Base-by-base conservation (phyloP, 2,113 vertebrate species). In the Tapirus terrestris region DNA sequence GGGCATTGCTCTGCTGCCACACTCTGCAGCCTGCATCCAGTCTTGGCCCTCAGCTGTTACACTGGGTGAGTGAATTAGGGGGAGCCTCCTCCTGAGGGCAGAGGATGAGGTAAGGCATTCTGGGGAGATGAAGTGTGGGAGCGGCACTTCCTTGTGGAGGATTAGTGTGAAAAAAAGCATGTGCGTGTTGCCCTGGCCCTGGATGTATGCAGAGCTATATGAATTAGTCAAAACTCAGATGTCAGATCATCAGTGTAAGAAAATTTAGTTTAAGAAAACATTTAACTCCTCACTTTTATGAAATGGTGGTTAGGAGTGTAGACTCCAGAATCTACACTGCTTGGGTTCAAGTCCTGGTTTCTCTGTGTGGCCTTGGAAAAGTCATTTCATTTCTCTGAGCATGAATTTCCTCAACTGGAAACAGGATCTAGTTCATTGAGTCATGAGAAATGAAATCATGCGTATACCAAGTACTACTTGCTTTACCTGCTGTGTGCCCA, bases 171-270 rank as follows among this genome's bases (percentile, higher is more conserved):
- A 39, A 53, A 73, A 39, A 25, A 2, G 4, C 12, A 56, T 53
- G 48, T 16, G 33, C 13, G 2, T 61, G 8, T 73, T 58, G 17
- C 58, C 84, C n/a, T 89, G 36, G 67, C 27, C 18, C 75, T 85
- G 11, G n/a, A 8, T 61, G 18, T 61, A 39, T n/a, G 33, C 51
- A 92, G 58, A 82, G 8, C n/a, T 79, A 0, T 25, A 51, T 31
- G 73, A 94, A 89, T 91, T 60, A 72, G 36, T 93, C 36, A 81
- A 76, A 43, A 94, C 72, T 87, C 36, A 73, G 82, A 80, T 65
- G 36, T 51, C 36, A 23, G 14, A n/a, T 63, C 76, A 85, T 53
- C 7, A 63, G 0, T 53, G 60, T 70, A 73, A 96, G 39, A 63
- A 61, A 81, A 31, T 61, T 68, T 77, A 65, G 23, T 39, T 60